Percentiles rank a stretch among this genome's conserved stretches.
Conservation (phyloP, 2,113 vertebrate species). For the Siniperca knerii region DNA sequence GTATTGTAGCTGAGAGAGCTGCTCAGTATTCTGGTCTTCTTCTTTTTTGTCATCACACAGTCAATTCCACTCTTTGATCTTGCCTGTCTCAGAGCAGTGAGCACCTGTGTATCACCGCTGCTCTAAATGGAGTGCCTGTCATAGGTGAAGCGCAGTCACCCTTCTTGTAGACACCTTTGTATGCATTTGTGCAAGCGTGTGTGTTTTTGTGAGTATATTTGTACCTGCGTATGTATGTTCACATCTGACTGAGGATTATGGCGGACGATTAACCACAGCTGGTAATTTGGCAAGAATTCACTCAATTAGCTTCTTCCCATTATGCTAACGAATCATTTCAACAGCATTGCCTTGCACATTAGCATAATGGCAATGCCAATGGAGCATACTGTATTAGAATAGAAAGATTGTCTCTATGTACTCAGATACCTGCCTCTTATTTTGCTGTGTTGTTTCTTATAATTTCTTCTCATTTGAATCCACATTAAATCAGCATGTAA, state of each 20-base stretch:
- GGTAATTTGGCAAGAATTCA: constrained; percentile 70
- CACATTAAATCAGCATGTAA: constrained; percentile 11
- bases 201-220: constrained; percentile 10
- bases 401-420: constrained; percentile 40
- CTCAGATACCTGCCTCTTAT: constrained; percentile 33
- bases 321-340: constrained; percentile 71
- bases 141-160: constrained; percentile 30
- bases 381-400: constrained; percentile 59
- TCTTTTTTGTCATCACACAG: constrained; percentile 40
- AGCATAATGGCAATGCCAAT: constrained; percentile 71
- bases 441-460: not conserved
- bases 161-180: constrained; percentile 28
- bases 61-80: constrained; percentile 57
- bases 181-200: not conserved
- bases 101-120: constrained; percentile 40
- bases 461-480: constrained; percentile 29
- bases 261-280: constrained; percentile 57
- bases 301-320: constrained; percentile 76
- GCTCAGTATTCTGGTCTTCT: constrained; percentile 59
- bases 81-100: constrained; percentile 51
- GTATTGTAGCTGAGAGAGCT: constrained; percentile 26
- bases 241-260: constrained; percentile 39
- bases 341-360: constrained; percentile 62
- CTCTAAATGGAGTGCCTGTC: constrained; percentile 51
- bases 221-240: constrained; percentile 24